Conservation (phyloP, 2,113 vertebrate genomes). For the Collichthys lucidus region DNA sequence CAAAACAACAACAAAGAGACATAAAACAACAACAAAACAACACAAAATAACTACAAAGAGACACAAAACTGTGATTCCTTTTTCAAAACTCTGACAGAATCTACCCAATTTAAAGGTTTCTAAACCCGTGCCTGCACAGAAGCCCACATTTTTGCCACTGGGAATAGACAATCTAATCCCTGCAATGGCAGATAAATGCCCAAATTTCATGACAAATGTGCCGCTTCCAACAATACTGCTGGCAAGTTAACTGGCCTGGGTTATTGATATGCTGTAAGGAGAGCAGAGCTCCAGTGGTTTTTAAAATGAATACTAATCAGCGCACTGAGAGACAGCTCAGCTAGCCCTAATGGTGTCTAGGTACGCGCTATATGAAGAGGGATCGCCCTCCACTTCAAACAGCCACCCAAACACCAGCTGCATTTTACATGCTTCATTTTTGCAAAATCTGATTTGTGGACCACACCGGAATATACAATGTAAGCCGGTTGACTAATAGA, state of each 20-base stretch:
- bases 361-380: conserved; percentile 62
- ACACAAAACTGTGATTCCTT: background rate
- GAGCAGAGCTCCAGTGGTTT: conserved; percentile 47
- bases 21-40: background rate
- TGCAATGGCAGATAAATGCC: conserved; percentile 51
- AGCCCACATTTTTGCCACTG: conserved; percentile 23
- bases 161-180: conserved; percentile 46
- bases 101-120: background rate
- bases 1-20: background rate
- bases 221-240: conserved; percentile 48
- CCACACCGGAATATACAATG: conserved; percentile 47
- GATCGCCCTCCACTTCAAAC: conserved; percentile 62
- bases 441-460: conserved; percentile 50
- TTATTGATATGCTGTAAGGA: conserved; percentile 65
- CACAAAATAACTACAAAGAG: background rate
- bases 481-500: conserved; percentile 30
- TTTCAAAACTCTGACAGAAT: background rate
- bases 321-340: conserved; percentile 62
- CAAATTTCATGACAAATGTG: conserved; percentile 66
- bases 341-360: conserved; percentile 55
- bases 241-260: conserved; percentile 44
- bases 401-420: conserved; percentile 56
- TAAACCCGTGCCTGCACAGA: conserved; percentile 6
- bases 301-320: conserved; percentile 75
- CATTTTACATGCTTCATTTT: conserved; percentile 68